A percentile compares a stretch with the other conserved stretches of the same genome.
Conservation (phyloP, 2,797 vertebrate genomes). For the Todus mexicanus region DNA sequence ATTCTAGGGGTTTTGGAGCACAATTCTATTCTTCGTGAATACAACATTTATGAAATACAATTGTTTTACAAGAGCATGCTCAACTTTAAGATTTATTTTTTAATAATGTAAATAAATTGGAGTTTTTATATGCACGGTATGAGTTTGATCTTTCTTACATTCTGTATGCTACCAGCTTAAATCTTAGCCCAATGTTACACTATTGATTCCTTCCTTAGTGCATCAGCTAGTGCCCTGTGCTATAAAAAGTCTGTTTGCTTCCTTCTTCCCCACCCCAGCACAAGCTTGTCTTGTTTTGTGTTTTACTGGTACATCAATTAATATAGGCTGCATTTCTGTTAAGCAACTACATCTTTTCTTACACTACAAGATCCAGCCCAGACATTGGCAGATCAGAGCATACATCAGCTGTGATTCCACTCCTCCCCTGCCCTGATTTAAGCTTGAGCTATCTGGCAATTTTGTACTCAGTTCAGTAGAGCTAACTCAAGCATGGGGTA, state of each 20-base stretch:
- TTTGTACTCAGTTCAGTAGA: neutral
- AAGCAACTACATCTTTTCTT: neutral
- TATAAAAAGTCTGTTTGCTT: neutral
- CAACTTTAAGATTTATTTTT: neutral
- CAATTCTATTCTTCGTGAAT: neutral
- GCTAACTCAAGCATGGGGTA: neutral
- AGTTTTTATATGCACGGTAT: neutral
- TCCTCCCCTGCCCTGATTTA: neutral
- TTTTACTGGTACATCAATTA: constrained; percentile 3
- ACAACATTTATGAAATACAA: neutral
- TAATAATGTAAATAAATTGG: constrained; percentile 46
- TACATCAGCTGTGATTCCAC: neutral
- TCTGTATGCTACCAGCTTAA: neutral
- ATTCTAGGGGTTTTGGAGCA: neutral
- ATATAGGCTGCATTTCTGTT: neutral
- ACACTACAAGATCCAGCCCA: neutral
- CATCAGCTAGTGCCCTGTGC: neutral
- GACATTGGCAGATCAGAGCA: neutral
- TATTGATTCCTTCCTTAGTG: neutral
- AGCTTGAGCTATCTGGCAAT: neutral
- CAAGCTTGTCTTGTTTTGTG: neutral
- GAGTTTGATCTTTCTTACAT: neutral
- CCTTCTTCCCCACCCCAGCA: neutral
- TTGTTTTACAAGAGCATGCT: constrained; percentile 13
- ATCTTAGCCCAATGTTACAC: neutral